phyloP scores from a whole-genome alignment of 2,888 invertebrate species.

The Drosophila cyrtoloma region DNA sequence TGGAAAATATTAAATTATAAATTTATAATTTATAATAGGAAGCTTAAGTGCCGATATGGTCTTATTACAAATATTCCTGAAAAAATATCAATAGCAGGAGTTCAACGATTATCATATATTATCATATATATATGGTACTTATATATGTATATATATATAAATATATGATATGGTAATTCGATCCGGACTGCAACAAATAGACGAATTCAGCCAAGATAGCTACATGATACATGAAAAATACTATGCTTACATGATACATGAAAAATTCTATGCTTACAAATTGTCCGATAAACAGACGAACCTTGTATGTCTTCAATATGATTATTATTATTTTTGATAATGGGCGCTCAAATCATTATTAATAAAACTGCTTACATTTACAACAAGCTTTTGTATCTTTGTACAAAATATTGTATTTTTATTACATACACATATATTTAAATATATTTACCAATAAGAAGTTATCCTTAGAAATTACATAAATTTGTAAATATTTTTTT shows the following conservation, averaged over 20 bases:
- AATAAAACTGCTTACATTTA: not conserved
- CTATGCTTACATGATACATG: not conserved
- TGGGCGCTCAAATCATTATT: not conserved
- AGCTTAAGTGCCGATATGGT: not conserved
- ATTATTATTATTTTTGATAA: not conserved
- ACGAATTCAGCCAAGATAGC: not conserved
- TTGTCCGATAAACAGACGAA: not conserved
- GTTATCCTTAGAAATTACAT: not conserved
- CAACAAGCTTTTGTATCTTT: not conserved
- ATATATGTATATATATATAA: too few species aligned
- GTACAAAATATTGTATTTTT: not conserved
- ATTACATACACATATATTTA: not conserved
- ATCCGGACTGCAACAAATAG: not conserved
- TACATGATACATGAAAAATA: not conserved
- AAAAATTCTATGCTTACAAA: not conserved
- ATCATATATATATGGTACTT: too few species aligned
- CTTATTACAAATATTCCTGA: not conserved
- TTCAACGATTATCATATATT: not conserved
- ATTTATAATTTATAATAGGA: not conserved
- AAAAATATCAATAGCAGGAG: not conserved
- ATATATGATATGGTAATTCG: not conserved
- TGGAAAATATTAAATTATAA: not conserved
- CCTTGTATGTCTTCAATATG: not conserved
- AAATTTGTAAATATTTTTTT: not conserved
- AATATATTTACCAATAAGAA: not conserved